Evolutionary conservation across 64 coral and sea anemone species (phyloP), one percentile per base, ranked within the genome.

Genomic region (Montipora sp.): DNA sequence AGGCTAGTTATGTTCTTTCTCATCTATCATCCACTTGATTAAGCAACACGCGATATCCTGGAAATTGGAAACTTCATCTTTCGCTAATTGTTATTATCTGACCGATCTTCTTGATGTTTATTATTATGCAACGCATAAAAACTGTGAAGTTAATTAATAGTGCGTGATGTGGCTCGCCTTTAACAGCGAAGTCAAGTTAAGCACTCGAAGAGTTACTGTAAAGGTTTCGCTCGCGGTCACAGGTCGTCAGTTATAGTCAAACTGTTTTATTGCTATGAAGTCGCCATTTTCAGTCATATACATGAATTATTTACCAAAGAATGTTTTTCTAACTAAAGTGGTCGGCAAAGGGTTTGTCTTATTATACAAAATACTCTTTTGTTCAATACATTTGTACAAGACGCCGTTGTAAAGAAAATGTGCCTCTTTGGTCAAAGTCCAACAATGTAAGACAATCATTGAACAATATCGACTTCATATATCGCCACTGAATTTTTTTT

Each of bases 31-130:
- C 9, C 59, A 11, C 23, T 68, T 84, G 60, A 47, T 51, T 36
- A 71, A 36, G 8, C 47, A 43, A 85, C 16, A 85, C n/a, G 43
- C 68, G 68, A n/a, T 49, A 49, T 9, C 9, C 16, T 71, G 19
- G 48, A 13, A 50, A 50, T 45, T 85, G 65, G 47, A 71, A 21
- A 50, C 63, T 85, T 18, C 19, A 85, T 85, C 82, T 48, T 14
- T 21, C 63, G 82, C 65, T 85, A 85, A 85, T 85, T 46, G 50
- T 49, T 57, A 57, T 63, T 85, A 85, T 85, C 61, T 71, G 27
- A 71, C 18, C 36, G 19, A 85, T 85, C 61, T 72, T 85, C 21
- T 7, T 71, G 65, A 13, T 72, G 65, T 85, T 85, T 84, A 84
- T 48, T 84, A 20, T 69, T 69, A 84, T 70, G 59, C 14, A 21